Evolutionary conservation across 2,797 vertebrate genomes (phyloP), one percentile per base, ranked within the genome.

Genomic region (Taenioides sp.): DNA sequence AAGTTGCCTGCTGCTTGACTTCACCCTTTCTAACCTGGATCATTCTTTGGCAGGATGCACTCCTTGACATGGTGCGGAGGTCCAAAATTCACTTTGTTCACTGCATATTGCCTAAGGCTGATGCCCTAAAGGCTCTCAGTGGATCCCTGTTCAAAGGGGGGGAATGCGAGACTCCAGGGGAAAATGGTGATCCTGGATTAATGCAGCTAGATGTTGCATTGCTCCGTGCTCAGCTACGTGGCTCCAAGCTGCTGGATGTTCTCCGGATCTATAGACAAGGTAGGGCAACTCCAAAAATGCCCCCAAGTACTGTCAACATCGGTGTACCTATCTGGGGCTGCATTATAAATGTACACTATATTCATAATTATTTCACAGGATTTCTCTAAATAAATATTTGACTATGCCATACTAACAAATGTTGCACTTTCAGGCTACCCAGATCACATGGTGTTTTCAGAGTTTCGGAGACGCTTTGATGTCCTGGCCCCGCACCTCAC

Each of bases 241-340:
- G 97, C 74, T 97, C 95, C 81, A 97, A 95, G 80, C 92, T 99
- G 67, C 94, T 99, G 0, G 97, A 98, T 0, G 95, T 97, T 64
- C 93, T 99, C 14, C 93, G 96, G 83, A 95, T 99, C 94, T 96
- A 99, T 89, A 95, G 98, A 73, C 98, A 99, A 96, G 98, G 97
- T 99, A 76, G 86, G 91, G 43, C 27, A 43, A 60, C 65, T 63
- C 37, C 72, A 70, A 63, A 60, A 70, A 28, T 74, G 23, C 47
- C 69, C 20, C 59, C 57, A 23, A 43, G 11, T 16, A 65, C 4
- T 25, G 59, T 25, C 60, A 57, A 57, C 1, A 31, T 54, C 70
- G 12, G 65, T 52, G 17, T 28, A 43, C 22, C 58, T 64, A 22
- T 54, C 16, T 25, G 9, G 22, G 22, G n/a, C 2, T 47, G 16